Percentiles rank a stretch among this genome's conserved stretches.
phyloP scores from a whole-genome alignment of 37 sponge, comb jelly and placozoan species.

The Geodia barretti region DNA sequence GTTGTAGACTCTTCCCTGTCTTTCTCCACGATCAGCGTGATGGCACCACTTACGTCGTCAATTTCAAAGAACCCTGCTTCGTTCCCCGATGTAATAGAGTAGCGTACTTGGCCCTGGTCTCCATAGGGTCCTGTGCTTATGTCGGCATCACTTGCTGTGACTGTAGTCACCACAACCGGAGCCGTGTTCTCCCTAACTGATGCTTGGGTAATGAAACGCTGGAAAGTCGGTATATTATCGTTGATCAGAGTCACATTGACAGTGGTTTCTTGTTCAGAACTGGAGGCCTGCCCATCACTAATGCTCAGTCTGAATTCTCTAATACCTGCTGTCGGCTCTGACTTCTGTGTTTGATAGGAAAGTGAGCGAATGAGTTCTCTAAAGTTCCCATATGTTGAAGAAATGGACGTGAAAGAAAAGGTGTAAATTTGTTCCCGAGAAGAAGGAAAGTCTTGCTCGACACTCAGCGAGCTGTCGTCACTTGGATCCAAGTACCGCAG shows the following conservation, averaged over 20 bases:
- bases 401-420: constrained; percentile 30
- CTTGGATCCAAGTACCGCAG: constrained; percentile 25
- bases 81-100: constrained; percentile 53
- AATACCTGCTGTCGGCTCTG: constrained; percentile 60
- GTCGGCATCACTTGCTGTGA: constrained; percentile 59
- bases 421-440: background rate
- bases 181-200: constrained; percentile 30
- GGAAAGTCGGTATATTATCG: constrained; percentile 70
- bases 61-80: constrained; percentile 45
- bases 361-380: constrained; percentile 43
- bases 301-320: constrained; percentile 21
- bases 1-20: constrained; percentile 57
- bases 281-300: constrained; percentile 52
- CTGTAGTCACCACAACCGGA: constrained; percentile 11
- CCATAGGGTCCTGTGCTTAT: constrained; percentile 49
- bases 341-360: constrained; percentile 24
- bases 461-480: constrained; percentile 10
- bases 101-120: constrained; percentile 52
- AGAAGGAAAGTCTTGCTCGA: background rate
- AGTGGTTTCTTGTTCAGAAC: constrained; percentile 12
- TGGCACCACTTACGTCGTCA: constrained; percentile 37
- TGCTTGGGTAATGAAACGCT: constrained; percentile 8
- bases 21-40: constrained; percentile 24
- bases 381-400: constrained; percentile 36
- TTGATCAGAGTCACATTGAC: constrained; percentile 50